Percentiles rank a stretch among this genome's conserved stretches.
Conservation (phyloP, 2,113 vertebrate genomes). For the Hippocampus guttulatus region DNA sequence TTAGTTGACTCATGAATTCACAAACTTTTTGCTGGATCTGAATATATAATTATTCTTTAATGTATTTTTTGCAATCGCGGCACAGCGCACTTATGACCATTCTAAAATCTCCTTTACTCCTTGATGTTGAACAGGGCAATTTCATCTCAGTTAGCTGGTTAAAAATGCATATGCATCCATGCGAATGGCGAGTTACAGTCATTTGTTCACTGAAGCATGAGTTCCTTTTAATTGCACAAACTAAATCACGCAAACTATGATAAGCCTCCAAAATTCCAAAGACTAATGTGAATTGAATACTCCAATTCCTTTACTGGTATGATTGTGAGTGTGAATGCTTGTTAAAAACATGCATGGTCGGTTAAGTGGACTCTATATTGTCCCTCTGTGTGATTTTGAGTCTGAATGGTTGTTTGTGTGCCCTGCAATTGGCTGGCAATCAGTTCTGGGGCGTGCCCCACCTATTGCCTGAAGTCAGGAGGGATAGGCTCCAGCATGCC, state of each 20-base stretch:
- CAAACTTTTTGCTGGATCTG: neutral
- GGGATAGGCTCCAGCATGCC: too few relatives aligned
- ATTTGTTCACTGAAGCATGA: neutral
- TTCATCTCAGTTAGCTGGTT: neutral
- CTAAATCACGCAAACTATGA: neutral
- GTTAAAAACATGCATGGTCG: too few relatives aligned
- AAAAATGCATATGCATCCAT: neutral
- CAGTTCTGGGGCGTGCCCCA: too few relatives aligned
- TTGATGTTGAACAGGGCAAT: neutral
- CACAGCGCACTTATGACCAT: neutral
- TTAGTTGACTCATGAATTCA: slow-evolving; percentile 1
- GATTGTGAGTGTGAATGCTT: too few relatives aligned
- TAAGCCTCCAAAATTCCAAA: neutral
- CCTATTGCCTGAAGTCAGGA: too few relatives aligned
- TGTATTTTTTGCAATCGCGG: neutral
- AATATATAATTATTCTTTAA: neutral
- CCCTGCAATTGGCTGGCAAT: too few relatives aligned
- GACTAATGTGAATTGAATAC: too few relatives aligned
- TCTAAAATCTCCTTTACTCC: neutral
- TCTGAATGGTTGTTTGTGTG: too few relatives aligned
- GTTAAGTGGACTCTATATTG: too few relatives aligned
- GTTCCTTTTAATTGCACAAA: neutral
- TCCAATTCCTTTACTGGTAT: too few relatives aligned
- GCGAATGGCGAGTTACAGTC: neutral
- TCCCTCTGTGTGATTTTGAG: too few relatives aligned